Evolutionary conservation across 2,888 invertebrate species (phyloP), one percentile per base, ranked within the genome.

Genomic region (Pammene aurita): DNA sequence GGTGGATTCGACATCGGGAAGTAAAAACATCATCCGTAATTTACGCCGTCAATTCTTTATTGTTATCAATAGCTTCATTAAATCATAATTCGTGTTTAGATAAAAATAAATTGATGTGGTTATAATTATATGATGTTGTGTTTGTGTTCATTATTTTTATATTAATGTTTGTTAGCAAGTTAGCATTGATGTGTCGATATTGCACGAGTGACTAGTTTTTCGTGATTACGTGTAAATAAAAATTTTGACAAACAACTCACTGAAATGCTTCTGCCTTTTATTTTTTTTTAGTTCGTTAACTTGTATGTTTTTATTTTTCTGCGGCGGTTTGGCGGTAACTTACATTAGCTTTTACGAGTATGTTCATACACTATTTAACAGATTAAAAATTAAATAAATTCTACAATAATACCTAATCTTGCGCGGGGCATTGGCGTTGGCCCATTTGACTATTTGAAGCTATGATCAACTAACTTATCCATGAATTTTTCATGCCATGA

Each of bases 1-100:
- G 80, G 81, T 85, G 81, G 76, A 78, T 77, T 75, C 72, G 75
- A 68, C 58, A 61, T 18, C 65, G 68, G 57, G 58, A 68, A 57
- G 63, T 57, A 54, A 68, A 58, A n/a, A n/a, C 57, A 68, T 63
- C 52, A 52, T 66, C 56, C 35, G 67, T 56, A 55, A 64, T 64
- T 68, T 52, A 64, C 57, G 52, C 50, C 26, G 14, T 63, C 42
- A 58, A 63, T 68, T 58, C 35, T 46, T 52, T 64, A 68, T 57
- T 52, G 63, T 64, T 58, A 44, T 68, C 62, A 67, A 62, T 67
- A 46, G 56, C 48, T 62, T 50, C 57, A 63, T 56, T 56, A 56
- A 63, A 50, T 63, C 67, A 68, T 68, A 16, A 50, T 60, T 62
- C 56, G 34, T 67, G 57, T 68, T 57, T 52, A 63, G 52, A 63